Base-by-base conservation (phyloP, 2,797 vertebrate genomes). In the Notoglanidium macrostoma region DNA sequence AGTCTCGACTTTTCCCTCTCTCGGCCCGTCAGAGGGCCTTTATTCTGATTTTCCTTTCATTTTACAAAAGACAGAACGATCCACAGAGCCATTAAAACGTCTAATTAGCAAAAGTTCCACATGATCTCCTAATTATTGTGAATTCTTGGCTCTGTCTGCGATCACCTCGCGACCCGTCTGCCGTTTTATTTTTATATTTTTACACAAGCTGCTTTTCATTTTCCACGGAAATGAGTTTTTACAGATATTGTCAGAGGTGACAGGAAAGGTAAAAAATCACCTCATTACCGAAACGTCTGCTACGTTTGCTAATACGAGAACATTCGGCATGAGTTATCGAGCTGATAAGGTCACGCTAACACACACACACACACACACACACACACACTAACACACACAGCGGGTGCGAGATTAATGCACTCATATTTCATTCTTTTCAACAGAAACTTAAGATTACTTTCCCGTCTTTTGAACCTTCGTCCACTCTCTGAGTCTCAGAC, bases 241-340 rank as follows among this genome's bases (percentile, higher is more conserved):
- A 59, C 44, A 80, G 87, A 88, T 88, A 85, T 44, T 17, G 44
- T 87, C 55, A 65, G 61, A 88, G 86, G 84, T 87, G 83, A 87
- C 73, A 74, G 84, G 83, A 79, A 67, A 40, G 80, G 72, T 78
- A 86, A 87, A 82, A 68, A 87, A 89, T 87, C 65, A 87, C 79
- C 84, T 88, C 88, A 89, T 90, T 86, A 90, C 77, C 61, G 15
- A 87, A 88, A 57, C 51, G 65, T 88, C 74, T 68, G 54, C 77
- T 80, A 65, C 83, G 14, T 78, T 32, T 46, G 76, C 54, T 73
- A 88, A 80, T 61, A 77, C 49, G 0, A 35, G 72, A 54, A 79
- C 87, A 84, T 84, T 84, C 8, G 6, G 54, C 49, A 40, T 70
- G 82, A 78, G 77, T 78, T 84, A 87, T 70, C 74, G 0, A 78